Percentiles rank a stretch among this genome's conserved stretches.
These are phyloP conservation scores for Drosophila neotestacea DNA, from an alignment of 2,888 invertebrate species.

Conservation along the genomic window DNA sequence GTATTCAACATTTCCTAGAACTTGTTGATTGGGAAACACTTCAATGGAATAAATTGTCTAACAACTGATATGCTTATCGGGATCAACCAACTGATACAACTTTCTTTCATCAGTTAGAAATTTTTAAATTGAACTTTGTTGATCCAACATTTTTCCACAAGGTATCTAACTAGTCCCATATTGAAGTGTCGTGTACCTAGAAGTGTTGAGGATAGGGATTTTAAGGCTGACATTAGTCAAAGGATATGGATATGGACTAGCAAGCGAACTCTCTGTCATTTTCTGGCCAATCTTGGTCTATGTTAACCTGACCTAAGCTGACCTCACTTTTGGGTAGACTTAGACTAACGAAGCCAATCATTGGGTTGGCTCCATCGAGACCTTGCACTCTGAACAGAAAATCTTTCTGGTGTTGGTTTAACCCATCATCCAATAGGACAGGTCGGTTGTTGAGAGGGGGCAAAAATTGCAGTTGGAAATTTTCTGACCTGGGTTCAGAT, in stretches of 20 bases:
- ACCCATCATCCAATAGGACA: conserved; percentile 9
- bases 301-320: conserved; percentile 22
- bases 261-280: not conserved
- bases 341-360: conserved; percentile 59
- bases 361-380: conserved; percentile 35
- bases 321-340: conserved; percentile 35
- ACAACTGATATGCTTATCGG: not conserved
- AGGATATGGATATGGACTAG: not conserved
- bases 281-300: conserved; percentile 11
- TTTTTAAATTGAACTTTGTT: not conserved
- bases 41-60: not conserved
- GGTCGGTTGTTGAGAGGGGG: conserved; percentile 24
- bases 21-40: not conserved
- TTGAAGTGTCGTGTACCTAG: not conserved
- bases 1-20: not conserved
- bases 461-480: conserved; percentile 21
- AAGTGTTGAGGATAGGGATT: too few relatives aligned
- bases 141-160: not conserved
- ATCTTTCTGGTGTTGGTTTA: conserved; percentile 6
- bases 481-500: not conserved
- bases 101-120: not conserved
- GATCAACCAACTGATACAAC: too few relatives aligned
- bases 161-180: too few relatives aligned
- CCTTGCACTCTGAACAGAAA: conserved; percentile 22
- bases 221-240: not conserved